These are phyloP conservation scores for Erebia palarica DNA, from an alignment of 2,888 invertebrate genomes.

Conservation along the genomic window DNA sequence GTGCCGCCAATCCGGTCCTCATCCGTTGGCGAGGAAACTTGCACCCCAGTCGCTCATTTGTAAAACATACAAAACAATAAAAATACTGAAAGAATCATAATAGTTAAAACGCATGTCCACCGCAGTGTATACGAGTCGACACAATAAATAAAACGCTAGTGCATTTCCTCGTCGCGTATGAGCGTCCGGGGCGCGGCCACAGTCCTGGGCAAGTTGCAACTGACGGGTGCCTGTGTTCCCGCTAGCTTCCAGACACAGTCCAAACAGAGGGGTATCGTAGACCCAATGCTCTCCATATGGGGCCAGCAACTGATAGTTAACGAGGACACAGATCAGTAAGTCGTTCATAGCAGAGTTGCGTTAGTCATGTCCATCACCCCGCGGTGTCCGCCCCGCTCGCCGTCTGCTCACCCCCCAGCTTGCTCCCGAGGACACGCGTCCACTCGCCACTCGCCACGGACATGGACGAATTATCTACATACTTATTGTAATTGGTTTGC, in stretches of 20 bases:
- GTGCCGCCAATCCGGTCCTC: slow-evolving; percentile 21
- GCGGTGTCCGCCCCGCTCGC: slow-evolving; percentile 68
- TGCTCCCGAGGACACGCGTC: slow-evolving; percentile 50
- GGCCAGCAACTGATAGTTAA: slow-evolving; percentile 98
- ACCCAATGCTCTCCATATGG: slow-evolving; percentile 99
- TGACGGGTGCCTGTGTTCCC: slow-evolving; percentile 75
- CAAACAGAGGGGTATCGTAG: slow-evolving; percentile 98
- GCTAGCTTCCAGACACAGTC: slow-evolving; percentile 92
- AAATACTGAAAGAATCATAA: neutral
- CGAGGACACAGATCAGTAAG: slow-evolving; percentile 99
- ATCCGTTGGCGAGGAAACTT: neutral
- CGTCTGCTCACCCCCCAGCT: slow-evolving; percentile 61
- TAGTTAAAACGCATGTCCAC: neutral
- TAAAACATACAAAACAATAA: neutral
- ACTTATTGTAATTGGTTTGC: neutral
- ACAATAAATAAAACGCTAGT: neutral
- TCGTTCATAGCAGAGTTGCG: slow-evolving; percentile 70
- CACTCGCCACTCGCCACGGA: slow-evolving; percentile 50
- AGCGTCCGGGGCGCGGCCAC: slow-evolving; percentile 32
- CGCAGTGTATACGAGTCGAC: neutral
- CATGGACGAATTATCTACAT: slow-evolving; percentile 49
- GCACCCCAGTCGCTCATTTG: neutral
- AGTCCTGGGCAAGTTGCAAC: slow-evolving; percentile 45
- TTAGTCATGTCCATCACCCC: slow-evolving; percentile 54
- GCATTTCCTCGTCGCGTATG: neutral